These are phyloP conservation scores for Limonius californicus DNA, from an alignment of 1,140 invertebrate species.

Conservation along the genomic window DNA sequence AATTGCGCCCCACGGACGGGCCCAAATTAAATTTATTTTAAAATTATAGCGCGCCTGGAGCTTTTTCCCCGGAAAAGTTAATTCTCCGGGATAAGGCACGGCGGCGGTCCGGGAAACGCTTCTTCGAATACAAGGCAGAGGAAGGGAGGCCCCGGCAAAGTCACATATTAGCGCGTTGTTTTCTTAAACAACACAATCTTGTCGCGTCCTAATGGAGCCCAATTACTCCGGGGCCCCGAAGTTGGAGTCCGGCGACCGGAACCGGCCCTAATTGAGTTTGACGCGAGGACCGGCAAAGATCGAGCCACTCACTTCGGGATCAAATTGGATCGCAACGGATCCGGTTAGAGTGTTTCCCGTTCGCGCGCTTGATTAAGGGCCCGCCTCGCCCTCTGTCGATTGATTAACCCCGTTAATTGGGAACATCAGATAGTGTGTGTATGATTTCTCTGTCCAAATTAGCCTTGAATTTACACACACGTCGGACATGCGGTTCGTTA, in stretches of 20 bases:
- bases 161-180: constrained; percentile 26
- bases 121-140: too few relatives aligned
- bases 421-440: constrained; percentile 6
- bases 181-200: constrained; percentile 43
- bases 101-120: too few relatives aligned
- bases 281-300: constrained; percentile 33
- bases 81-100: too few relatives aligned
- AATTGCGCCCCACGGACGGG: too few relatives aligned
- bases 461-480: too few relatives aligned
- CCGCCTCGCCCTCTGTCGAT: constrained; percentile 7
- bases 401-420: constrained; percentile 7
- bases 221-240: constrained; percentile 33
- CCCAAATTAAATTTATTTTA: too few relatives aligned
- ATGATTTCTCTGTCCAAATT: neutral
- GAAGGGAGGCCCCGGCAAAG: too few relatives aligned
- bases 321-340: constrained; percentile 32
- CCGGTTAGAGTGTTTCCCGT: constrained; percentile 13
- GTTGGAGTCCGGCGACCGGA: constrained; percentile 33
- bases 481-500: too few relatives aligned
- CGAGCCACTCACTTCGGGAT: constrained; percentile 27
- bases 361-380: constrained; percentile 9
- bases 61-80: too few relatives aligned
- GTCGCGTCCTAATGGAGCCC: constrained; percentile 40
- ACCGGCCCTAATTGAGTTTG: constrained; percentile 41
- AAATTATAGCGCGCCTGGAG: too few relatives aligned